phyloP scores from a whole-genome alignment of 2,888 invertebrate genomes.

The Lithophane ornitopus region DNA sequence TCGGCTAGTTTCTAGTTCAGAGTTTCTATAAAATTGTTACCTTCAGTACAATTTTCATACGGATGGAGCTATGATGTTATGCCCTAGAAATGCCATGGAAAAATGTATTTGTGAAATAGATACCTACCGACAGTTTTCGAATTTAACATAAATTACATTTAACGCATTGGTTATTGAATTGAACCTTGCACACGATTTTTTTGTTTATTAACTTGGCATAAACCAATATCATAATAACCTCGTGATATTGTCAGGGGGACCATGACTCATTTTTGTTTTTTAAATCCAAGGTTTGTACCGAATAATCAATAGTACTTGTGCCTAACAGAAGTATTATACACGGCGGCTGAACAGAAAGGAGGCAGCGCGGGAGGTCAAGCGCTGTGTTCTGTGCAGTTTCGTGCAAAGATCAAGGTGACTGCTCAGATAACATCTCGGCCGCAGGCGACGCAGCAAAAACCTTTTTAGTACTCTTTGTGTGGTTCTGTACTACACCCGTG shows the following conservation, averaged over 20 bases:
- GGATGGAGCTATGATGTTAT: constrained; percentile 40
- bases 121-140: constrained; percentile 16
- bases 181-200: constrained; percentile 6
- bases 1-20: constrained; percentile 67
- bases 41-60: constrained; percentile 71
- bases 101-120: constrained; percentile 34
- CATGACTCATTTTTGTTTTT: constrained; percentile 53
- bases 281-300: constrained; percentile 60
- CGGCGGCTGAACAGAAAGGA: constrained; percentile 57
- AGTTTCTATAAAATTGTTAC: constrained; percentile 83
- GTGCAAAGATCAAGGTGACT: constrained; percentile 84
- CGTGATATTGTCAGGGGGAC: constrained; percentile 36
- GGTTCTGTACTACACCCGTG: constrained; percentile 52
- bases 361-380: constrained; percentile 74
- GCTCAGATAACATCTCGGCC: constrained; percentile 72
- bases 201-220: not conserved
- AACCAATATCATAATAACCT: constrained; percentile 32
- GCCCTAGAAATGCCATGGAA: constrained; percentile 58
- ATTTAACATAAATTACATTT: constrained; percentile 10
- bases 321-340: constrained; percentile 51
- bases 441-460: constrained; percentile 62
- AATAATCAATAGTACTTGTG: constrained; percentile 56
- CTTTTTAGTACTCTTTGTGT: constrained; percentile 57
- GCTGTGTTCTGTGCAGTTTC: constrained; percentile 70
- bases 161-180: not conserved